A percentile compares a stretch with the other conserved stretches of the same genome.
phyloP scores from a whole-genome alignment of 2,113 vertebrate species.

The Ochotona curzoniae region DNA sequence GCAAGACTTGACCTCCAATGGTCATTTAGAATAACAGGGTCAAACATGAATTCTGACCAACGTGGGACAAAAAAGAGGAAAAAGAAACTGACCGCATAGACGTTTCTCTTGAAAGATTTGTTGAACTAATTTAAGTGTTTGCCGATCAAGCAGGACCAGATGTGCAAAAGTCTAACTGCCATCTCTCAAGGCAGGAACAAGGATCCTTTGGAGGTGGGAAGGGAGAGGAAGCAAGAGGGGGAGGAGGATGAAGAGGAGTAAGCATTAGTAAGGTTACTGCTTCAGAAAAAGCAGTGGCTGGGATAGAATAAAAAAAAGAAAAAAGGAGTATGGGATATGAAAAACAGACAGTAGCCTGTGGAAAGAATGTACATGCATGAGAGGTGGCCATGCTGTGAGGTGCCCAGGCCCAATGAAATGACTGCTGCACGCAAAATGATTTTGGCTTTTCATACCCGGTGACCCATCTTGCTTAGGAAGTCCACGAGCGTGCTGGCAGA shows the following conservation, averaged over 20 bases:
- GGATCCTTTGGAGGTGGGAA: too few species aligned
- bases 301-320: too few species aligned
- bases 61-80: not conserved
- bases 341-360: not conserved
- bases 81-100: not conserved
- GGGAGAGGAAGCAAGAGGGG: too few species aligned
- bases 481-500: not conserved
- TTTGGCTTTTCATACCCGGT: not conserved
- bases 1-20: not conserved
- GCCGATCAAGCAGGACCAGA: not conserved
- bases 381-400: not conserved
- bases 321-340: too few species aligned
- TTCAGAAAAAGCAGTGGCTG: not conserved
- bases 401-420: not conserved
- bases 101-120: slow-evolving; percentile 13
- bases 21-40: not conserved
- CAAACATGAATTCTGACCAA: not conserved
- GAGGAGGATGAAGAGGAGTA: too few species aligned
- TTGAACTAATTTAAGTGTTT: not conserved
- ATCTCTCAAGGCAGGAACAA: not conserved
- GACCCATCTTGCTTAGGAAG: too few species aligned
- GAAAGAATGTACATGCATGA: not conserved
- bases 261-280: not conserved
- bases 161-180: slow-evolving; percentile 18
- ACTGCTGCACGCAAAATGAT: not conserved